Evolutionary conservation across 2,797 vertebrate species (phyloP).

Genomic region (Microhierax caerulescens): DNA sequence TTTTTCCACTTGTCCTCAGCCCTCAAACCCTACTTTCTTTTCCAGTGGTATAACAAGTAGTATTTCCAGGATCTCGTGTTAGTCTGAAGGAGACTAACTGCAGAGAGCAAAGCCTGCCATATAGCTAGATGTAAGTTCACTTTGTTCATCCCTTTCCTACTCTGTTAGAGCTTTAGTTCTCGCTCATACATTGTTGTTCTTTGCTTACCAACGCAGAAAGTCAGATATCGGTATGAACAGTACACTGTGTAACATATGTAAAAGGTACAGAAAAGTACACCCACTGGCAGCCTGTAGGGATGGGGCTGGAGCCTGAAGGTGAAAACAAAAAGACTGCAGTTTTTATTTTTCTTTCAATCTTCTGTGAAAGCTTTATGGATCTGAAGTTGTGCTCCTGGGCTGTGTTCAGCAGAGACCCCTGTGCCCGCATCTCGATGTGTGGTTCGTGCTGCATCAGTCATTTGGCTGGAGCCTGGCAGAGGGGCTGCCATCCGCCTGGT

Average conservation of each 20-base stretch:
- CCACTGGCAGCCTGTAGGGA: not conserved
- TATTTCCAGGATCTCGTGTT: not conserved
- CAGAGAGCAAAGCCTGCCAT: not conserved
- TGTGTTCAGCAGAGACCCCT: not conserved
- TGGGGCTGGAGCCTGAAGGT: not conserved
- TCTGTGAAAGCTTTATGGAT: not conserved
- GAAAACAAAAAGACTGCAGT: not conserved
- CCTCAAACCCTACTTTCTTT: not conserved
- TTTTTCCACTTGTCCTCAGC: not conserved
- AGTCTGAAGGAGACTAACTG: not conserved
- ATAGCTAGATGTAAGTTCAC: not conserved
- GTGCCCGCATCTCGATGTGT: fast-evolving
- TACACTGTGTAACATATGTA: not conserved
- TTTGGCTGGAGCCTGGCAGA: not conserved
- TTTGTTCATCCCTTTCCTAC: not conserved
- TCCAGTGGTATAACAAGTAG: not conserved
- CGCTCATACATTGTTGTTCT: not conserved
- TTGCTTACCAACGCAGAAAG: not conserved
- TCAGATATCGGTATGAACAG: not conserved
- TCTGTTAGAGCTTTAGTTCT: not conserved
- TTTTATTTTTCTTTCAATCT: not conserved
- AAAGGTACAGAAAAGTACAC: not conserved
- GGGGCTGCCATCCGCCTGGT: not conserved
- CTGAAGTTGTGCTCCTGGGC: not conserved
- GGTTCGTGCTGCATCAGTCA: fast-evolving